A percentile compares a stretch with the other conserved stretches of the same genome.
These are phyloP conservation scores for Eutolmus rufibarbis DNA, from an alignment of 2,888 invertebrate species.

Conservation along the genomic window DNA sequence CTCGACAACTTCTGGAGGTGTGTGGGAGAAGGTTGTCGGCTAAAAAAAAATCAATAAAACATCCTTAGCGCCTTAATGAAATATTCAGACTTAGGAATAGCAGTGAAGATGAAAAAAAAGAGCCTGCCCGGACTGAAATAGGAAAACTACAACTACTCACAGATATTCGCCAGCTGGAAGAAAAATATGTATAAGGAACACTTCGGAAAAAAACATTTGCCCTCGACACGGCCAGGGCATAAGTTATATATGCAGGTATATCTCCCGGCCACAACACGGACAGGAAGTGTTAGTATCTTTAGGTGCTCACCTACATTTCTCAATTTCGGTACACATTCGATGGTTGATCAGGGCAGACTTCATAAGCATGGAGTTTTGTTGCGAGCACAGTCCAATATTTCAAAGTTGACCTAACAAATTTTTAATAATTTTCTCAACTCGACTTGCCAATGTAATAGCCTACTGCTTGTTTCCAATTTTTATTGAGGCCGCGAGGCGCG, in stretches of 20 bases:
- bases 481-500: too few species aligned
- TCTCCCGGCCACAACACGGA: too few species aligned
- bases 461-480: too few species aligned
- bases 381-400: too few species aligned
- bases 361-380: conserved; percentile 44
- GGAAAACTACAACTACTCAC: background rate
- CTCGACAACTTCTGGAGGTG: too few species aligned
- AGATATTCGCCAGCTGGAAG: background rate
- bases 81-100: background rate
- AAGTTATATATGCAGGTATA: background rate
- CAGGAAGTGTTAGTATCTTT: background rate
- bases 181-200: background rate
- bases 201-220: background rate
- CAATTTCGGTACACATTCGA: background rate
- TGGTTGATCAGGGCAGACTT: background rate
- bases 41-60: conserved; percentile 26
- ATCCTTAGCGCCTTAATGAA: conserved; percentile 9
- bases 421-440: too few species aligned
- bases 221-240: too few species aligned
- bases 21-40: background rate
- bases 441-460: too few species aligned
- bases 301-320: background rate
- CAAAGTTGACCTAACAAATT: too few species aligned
- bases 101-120: background rate
- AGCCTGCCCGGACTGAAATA: background rate